Conservation (phyloP, 2,888 invertebrate genomes). For the Pardosa pseudoannulata region DNA sequence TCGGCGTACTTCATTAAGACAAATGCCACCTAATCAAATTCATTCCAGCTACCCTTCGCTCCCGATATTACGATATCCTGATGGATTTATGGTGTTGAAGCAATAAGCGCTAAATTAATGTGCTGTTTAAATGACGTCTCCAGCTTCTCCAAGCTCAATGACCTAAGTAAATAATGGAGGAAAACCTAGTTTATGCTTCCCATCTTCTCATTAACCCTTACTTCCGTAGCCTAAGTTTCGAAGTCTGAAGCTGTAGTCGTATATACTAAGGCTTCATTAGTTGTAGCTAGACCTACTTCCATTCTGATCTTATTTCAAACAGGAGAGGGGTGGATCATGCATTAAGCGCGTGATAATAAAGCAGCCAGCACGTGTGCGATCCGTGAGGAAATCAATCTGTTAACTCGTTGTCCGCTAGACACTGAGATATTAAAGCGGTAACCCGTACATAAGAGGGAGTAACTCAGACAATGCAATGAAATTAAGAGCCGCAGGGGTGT, state of each 20-base stretch:
- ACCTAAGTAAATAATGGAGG: slow-evolving; percentile 11
- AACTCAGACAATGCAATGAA: no score
- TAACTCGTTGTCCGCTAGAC: no score
- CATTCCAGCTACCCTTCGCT: no score
- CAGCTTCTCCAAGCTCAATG: slow-evolving; percentile 24
- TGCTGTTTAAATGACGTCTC: neutral
- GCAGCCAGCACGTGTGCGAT: neutral
- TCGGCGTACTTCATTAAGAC: neutral
- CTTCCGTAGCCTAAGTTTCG: neutral
- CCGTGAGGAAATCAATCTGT: neutral
- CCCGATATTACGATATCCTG: no score
- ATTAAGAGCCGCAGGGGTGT: no score
- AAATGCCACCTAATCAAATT: neutral
- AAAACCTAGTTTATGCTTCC: neutral
- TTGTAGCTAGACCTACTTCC: slow-evolving; percentile 10
- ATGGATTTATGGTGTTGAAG: neutral
- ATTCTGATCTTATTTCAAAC: slow-evolving; percentile 18
- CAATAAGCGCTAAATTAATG: neutral
- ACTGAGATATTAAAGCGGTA: no score
- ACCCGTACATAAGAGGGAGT: no score
- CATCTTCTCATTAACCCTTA: slow-evolving; percentile 23
- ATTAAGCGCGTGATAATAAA: slow-evolving; percentile 23
- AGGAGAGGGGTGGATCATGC: slow-evolving; percentile 8
- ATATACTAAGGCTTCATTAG: slow-evolving; percentile 23
- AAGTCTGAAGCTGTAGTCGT: neutral